Conservation (phyloP, 2,113 vertebrate genomes). For the Ctenomys sociabilis region DNA sequence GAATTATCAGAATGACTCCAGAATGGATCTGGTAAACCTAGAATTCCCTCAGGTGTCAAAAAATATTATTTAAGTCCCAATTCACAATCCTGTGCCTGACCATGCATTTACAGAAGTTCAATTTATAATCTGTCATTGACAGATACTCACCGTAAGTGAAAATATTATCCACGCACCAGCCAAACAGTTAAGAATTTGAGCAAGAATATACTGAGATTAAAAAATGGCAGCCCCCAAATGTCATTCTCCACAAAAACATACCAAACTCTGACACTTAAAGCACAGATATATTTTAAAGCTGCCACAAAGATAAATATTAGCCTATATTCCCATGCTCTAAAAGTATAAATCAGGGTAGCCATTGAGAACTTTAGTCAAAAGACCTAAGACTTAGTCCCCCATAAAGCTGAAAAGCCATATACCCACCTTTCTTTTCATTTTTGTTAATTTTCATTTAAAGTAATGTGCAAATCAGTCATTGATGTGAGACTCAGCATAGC, state of each 20-base stretch:
- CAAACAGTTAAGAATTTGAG: slow-evolving; percentile 8
- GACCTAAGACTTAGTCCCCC: background rate
- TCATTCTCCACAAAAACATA: background rate
- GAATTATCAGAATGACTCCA: slow-evolving; percentile 38
- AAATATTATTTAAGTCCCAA: slow-evolving; percentile 33
- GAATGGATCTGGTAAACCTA: background rate
- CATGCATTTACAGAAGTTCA: background rate
- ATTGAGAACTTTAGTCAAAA: background rate
- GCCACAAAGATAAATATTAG: slow-evolving; percentile 16
- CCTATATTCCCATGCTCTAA: slow-evolving; percentile 19
- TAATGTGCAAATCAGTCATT: background rate
- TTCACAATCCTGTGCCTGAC: background rate
- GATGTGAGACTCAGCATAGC: background rate
- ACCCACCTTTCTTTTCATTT: background rate
- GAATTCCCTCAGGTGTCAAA: slow-evolving; percentile 4
- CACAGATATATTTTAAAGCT: slow-evolving; percentile 34
- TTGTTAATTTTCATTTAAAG: slow-evolving; percentile 46
- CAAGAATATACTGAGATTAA: slow-evolving; percentile 27
- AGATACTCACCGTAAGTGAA: background rate
- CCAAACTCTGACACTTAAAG: background rate
- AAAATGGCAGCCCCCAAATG: background rate
- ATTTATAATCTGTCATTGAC: slow-evolving; percentile 7
- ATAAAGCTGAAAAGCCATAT: background rate
- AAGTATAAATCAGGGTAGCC: slow-evolving; percentile 15
- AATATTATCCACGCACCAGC: background rate